Conservation (phyloP, 2,888 invertebrate species). For the Ormyrus thymus region DNA sequence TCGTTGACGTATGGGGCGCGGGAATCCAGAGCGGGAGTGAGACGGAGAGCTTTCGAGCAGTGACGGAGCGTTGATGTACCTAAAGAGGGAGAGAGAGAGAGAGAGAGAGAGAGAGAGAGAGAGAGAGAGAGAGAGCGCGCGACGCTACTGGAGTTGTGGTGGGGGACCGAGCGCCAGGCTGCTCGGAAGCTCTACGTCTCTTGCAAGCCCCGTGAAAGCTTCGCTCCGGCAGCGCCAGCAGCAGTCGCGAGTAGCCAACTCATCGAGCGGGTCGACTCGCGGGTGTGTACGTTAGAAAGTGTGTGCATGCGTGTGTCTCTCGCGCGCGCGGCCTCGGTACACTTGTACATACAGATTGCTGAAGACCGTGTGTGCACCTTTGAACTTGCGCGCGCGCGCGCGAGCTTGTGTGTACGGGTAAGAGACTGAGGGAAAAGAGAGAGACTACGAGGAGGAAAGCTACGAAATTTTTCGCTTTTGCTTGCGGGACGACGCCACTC, state of each 20-base stretch:
- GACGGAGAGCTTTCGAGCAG: slow-evolving; percentile 46
- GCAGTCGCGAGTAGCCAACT: slow-evolving; percentile 70
- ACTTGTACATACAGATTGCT: slow-evolving; percentile 1
- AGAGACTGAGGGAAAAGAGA: neutral
- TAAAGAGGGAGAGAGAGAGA: slow-evolving; percentile 50
- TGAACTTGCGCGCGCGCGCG: slow-evolving; percentile 9
- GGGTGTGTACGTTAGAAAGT: neutral
- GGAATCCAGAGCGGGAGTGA: slow-evolving; percentile 40
- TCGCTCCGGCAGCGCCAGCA: slow-evolving; percentile 59
- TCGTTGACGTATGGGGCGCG: neutral
- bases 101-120: slow-evolving; percentile 57
- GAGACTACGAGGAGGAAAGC: neutral
- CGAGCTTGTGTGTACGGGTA: neutral
- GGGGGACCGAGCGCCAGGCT: slow-evolving; percentile 42
- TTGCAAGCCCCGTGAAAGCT: slow-evolving; percentile 62
- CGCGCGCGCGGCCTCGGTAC: slow-evolving; percentile 7
- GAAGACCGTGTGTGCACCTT: neutral
- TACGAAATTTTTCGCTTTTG: neutral
- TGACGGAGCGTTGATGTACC: no score
- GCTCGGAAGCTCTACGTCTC: slow-evolving; percentile 50
- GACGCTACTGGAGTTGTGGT: neutral
- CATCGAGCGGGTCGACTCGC: slow-evolving; percentile 68
- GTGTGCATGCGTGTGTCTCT: slow-evolving; percentile 5
- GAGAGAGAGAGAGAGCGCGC: slow-evolving; percentile 27
- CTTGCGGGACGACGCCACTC: neutral